phyloP scores from a whole-genome alignment of 1,140 invertebrate genomes.

The Apis florea region DNA sequence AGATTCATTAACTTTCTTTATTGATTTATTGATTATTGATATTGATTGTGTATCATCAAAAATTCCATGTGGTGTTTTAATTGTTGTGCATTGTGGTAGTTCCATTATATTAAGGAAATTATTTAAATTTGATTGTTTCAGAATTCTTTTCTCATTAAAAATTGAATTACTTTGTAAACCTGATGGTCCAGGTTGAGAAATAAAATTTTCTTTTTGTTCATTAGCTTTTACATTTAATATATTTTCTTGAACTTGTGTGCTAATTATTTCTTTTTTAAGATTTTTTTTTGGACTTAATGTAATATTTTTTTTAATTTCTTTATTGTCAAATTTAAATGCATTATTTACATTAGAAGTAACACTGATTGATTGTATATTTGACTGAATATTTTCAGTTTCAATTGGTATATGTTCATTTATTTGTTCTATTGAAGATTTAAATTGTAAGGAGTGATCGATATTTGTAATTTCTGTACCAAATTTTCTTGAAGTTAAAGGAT shows the following conservation, averaged over 20 bases:
- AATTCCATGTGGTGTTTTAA: constrained; percentile 67
- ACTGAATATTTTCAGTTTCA: neutral
- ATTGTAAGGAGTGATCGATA: constrained; percentile 28
- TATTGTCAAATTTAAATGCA: constrained; percentile 13
- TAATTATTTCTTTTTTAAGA: constrained; percentile 18
- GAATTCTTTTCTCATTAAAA: constrained; percentile 29
- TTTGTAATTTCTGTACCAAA: constrained; percentile 71
- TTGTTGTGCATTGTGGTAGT: constrained; percentile 62
- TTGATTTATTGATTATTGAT: constrained; percentile 51
- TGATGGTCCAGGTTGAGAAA: constrained; percentile 58
- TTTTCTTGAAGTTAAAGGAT: constrained; percentile 58
- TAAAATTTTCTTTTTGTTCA: constrained; percentile 31
- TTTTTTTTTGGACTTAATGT: constrained; percentile 49
- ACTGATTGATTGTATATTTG: neutral
- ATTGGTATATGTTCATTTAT: neutral
- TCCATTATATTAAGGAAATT: constrained; percentile 68
- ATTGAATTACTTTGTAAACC: constrained; percentile 31
- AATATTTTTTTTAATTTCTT: constrained; percentile 47
- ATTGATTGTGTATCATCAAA: constrained; percentile 67
- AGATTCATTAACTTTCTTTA: constrained; percentile 9
- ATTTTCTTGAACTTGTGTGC: neutral
- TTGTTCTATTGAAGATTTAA: neutral
- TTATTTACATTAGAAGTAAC: neutral
- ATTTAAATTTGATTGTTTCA: constrained; percentile 70
- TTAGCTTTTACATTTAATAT: neutral